phyloP scores from a whole-genome alignment of 2,797 vertebrate genomes.

The Microctenopoma lineatum region DNA sequence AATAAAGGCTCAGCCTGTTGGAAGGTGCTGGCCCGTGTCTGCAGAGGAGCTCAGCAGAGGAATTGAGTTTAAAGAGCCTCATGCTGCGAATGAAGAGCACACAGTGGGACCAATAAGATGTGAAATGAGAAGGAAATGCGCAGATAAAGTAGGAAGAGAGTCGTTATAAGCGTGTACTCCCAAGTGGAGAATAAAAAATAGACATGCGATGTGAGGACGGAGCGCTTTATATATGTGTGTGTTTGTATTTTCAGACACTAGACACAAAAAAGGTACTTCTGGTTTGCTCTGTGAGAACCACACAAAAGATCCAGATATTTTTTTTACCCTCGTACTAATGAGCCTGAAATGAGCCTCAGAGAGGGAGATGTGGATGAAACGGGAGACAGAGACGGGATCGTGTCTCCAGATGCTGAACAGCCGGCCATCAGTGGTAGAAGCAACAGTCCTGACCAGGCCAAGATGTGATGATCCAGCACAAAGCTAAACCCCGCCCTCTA shows the following conservation, averaged over 20 bases:
- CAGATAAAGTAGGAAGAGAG: not conserved
- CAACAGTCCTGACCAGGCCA: conserved; percentile 16
- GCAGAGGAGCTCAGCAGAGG: conserved; percentile 12
- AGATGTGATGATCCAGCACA: conserved; percentile 42
- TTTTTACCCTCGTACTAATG: conserved; percentile 23
- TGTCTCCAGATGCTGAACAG: conserved; percentile 44
- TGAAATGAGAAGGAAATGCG: conserved; percentile 8
- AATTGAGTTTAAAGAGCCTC: conserved; percentile 11
- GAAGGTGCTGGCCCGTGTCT: not conserved
- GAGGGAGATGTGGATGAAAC: not conserved
- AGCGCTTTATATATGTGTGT: not conserved
- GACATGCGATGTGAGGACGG: not conserved
- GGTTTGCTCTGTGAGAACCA: not conserved
- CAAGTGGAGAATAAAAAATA: not conserved
- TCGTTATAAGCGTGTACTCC: not conserved
- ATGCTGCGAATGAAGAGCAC: conserved; percentile 1
- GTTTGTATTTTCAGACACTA: not conserved
- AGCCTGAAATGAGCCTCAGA: conserved; percentile 36
- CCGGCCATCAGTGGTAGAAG: conserved; percentile 35
- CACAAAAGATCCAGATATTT: conserved; percentile 17
- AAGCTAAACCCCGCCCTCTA: not conserved
- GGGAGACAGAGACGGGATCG: not conserved
- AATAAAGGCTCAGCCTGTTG: conserved; percentile 4
- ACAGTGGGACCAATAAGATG: conserved; percentile 8
- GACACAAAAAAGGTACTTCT: not conserved